Base-by-base conservation (phyloP, 2,888 invertebrate species). In the Pachliopta kotzebuea region DNA sequence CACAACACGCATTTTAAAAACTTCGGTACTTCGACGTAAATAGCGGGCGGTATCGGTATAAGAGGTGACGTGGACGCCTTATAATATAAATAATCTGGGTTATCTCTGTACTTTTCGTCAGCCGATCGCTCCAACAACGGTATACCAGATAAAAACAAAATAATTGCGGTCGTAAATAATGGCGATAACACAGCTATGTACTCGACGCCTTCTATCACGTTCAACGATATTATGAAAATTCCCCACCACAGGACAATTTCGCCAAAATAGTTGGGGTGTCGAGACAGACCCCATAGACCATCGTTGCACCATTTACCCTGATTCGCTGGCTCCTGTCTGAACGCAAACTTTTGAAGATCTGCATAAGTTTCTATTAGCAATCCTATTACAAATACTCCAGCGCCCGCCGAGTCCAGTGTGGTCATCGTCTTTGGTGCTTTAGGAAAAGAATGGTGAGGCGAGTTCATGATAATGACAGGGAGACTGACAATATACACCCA, bases 201-300 rank as follows among this genome's bases (percentile, higher is more conserved):
- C 88, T 98, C 97, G 42, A 94, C 90, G 21, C 97, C 96, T 76
- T 95, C 94, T 73, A 98, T 94, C 21, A 98, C 96, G 80, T 97
- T 97, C 45, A 97, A 84, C 0, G 97, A 96, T 82, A 98, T 96
- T 60, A 96, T 94, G 80, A 98, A 98, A 74, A 98, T 95, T 4
- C 98, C 98, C 96, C 98, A 96, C 98, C 98, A 98, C 20, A 98
- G 93, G 0, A 97, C 93, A 17, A 98, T 96, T 89, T 98, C 98
- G 0, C 98, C 98, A 80, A 98, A 98, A 81, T 98, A 98, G 83
- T 98, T 98, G 0, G 98, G 98, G 87, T 98, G 98, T 67, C 98
- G 93, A 0, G 98, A 98, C 54, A 97, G 84, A 50, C 96, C 94
- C 98, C 98, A 98, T 14, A 97, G 86, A 4, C 97, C 98, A 76